Evolutionary conservation across 2,113 vertebrate species (phyloP).

Genomic region (Apeltes quadracus): DNA sequence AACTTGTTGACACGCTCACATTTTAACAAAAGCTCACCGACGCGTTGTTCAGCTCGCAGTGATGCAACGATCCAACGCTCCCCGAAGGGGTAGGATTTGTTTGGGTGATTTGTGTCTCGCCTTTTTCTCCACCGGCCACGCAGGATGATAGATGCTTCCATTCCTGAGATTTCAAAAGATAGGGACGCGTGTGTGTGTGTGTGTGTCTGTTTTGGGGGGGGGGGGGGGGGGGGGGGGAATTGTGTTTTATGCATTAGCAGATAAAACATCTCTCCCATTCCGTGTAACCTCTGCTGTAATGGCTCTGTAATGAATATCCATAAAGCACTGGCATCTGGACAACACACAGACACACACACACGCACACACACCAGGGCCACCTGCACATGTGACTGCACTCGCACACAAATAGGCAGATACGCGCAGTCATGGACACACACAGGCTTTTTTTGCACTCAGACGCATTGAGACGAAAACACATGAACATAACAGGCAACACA

Average conservation of each 20-base stretch:
- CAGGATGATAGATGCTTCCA: conserved; percentile 57
- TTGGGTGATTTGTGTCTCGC: conserved; percentile 64
- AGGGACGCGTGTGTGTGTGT: conserved; percentile 24
- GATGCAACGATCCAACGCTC: no score
- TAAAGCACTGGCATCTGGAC: conserved; percentile 65
- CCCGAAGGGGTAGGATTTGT: no score
- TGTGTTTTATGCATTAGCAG: conserved; percentile 62
- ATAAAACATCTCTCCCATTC: conserved; percentile 59
- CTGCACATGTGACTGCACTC: background rate
- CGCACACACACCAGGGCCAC: background rate
- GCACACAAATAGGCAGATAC: conserved; percentile 28
- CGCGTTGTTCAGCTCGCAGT: conserved; percentile 9
- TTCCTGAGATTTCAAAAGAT: conserved; percentile 51
- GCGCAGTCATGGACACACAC: background rate
- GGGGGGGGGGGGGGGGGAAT: conserved; percentile 9
- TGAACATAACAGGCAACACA: background rate
- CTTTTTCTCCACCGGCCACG: conserved; percentile 34
- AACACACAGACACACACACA: conserved; percentile 19
- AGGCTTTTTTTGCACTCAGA: background rate
- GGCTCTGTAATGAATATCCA: conserved; percentile 74
- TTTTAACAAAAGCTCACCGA: conserved; percentile 66
- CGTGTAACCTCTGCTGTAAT: conserved; percentile 73
- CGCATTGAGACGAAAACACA: background rate
- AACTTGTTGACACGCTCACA: background rate
- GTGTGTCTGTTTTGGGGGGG: conserved; percentile 5